Conservation (phyloP, 92 coral and sea anemone species). For the Porites evermanni region DNA sequence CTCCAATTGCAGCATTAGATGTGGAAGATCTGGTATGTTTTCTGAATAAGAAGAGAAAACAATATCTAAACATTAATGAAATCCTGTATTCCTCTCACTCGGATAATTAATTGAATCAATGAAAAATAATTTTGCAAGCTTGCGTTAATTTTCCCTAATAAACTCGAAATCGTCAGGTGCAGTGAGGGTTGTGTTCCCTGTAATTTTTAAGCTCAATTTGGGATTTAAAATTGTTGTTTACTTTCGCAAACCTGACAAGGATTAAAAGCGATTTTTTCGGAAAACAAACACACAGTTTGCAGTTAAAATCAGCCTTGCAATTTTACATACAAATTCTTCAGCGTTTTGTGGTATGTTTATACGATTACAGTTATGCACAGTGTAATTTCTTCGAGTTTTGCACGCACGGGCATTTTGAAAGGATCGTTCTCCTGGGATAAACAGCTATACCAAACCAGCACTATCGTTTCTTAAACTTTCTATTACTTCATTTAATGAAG, state of each 20-base stretch:
- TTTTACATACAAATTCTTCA: neutral
- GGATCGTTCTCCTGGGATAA: neutral
- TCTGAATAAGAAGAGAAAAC: conserved; percentile 19
- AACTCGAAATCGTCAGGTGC: neutral
- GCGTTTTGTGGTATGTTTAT: too few species aligned
- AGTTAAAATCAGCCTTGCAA: neutral
- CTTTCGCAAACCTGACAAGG: neutral
- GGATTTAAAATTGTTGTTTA: neutral
- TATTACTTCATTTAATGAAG: neutral
- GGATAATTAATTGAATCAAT: neutral
- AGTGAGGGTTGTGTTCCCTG: neutral
- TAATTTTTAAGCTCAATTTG: neutral
- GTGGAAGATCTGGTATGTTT: conserved; percentile 85
- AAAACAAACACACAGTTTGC: neutral
- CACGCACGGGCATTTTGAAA: neutral
- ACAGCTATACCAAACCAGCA: neutral
- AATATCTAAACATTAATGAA: too few species aligned
- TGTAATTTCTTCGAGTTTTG: too few species aligned
- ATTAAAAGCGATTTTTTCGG: neutral
- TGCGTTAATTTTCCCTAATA: conserved; percentile 1
- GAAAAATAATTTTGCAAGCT: neutral
- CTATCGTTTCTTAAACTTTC: neutral
- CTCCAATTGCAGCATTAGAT: conserved; percentile 77
- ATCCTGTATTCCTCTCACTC: neutral
- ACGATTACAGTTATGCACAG: too few species aligned